Evolutionary conservation across 1,140 invertebrate species (phyloP), one percentile per base, ranked within the genome.

Genomic region (Drosophila erecta): DNA sequence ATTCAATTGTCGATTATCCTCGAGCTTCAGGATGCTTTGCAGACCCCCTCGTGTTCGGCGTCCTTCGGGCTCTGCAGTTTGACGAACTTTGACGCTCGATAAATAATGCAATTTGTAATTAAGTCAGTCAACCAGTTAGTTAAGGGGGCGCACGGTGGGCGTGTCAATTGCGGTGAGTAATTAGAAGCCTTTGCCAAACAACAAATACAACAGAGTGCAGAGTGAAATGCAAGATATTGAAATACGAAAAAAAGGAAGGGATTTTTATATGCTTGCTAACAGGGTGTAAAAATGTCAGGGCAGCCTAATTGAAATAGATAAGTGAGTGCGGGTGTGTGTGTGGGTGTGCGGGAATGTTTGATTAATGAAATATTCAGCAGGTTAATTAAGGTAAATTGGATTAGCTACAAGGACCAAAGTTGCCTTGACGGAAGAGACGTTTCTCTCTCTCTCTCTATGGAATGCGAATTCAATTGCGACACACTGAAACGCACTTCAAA

Each of bases 91-190:
- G 79, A 70, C 78, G 85, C 71, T 79, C 60, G 84, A 79, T 87
- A 90, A 87, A 87, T 87, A 87, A 87, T 87, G 84, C 85, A 87
- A 89, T 84, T 87, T 89, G 84, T 89, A 89, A 89, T 87, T 89
- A 87, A 87, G 83, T 84, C 84, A 87, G 79, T 87, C 81, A 86
- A 57, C 74, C 83, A 78, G 74, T 54, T 20, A 47, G 69, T 38
- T 35, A 20, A 49, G 38, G 33, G 33, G 51, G 33, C 24, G 7
- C n/a, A 15, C 27, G n/a, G 27, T 33, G 33, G 49, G 27, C n/a
- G 56, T 51, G 41, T 14, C 33, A 54, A 47, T 43, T 72, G 64
- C 64, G 71, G 64, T 79, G 60, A 60, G 80, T 83, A 84, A 83
- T 83, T 83, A 83, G 71, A 83, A 84, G 57, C 61, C 76, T 67